Evolutionary conservation across 2,113 vertebrate species (phyloP).

Genomic region (Amblyornis subalaris): DNA sequence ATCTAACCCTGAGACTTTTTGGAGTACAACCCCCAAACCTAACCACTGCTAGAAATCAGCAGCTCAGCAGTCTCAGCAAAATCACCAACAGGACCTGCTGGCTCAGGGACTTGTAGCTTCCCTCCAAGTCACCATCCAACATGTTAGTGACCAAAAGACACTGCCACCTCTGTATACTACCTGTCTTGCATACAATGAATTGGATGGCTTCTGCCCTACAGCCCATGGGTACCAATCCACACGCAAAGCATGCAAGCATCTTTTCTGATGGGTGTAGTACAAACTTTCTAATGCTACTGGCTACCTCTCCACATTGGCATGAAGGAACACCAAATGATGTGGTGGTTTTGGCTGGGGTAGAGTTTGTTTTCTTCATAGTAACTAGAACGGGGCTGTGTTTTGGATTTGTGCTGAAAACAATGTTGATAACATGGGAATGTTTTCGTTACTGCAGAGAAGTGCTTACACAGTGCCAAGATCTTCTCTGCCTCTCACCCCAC

Average conservation of each 20-base stretch:
- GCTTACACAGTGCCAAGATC: background rate
- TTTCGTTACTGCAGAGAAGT: background rate
- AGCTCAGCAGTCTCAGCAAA: background rate
- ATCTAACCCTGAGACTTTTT: background rate
- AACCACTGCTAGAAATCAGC: background rate
- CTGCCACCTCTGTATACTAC: background rate
- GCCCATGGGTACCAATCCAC: background rate
- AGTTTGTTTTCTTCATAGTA: background rate
- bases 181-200: background rate
- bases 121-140: background rate
- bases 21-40: background rate
- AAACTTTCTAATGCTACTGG: background rate
- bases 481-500: background rate
- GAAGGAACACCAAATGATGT: background rate
- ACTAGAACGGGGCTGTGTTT: background rate
- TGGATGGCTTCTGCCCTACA: background rate
- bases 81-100: background rate
- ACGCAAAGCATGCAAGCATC: background rate
- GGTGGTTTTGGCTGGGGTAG: background rate
- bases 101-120: background rate
- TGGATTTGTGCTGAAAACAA: background rate
- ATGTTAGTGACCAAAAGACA: background rate
- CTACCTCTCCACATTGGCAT: background rate
- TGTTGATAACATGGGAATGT: background rate
- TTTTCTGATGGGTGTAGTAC: background rate